Evolutionary conservation across 2,113 vertebrate species (phyloP), one percentile per base, ranked within the genome.

Genomic region (Micronycteris hirsuta): DNA sequence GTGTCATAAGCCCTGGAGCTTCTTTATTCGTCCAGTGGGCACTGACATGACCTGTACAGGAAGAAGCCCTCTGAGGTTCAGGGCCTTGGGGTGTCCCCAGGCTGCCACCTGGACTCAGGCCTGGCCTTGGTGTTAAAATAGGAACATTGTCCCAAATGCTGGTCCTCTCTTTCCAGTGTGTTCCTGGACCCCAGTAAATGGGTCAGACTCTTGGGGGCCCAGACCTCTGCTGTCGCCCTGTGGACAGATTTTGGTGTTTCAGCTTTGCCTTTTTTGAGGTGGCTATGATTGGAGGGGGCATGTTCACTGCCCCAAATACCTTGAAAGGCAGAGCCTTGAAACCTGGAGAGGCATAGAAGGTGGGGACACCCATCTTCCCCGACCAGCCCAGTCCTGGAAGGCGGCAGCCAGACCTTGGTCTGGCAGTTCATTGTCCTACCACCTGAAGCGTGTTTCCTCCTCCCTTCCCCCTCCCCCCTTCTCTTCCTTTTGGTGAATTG

Each of bases 341-440:
- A 26, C 28, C 49, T 7, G 33, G 56, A 19, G 5, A 12, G 33
- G 24, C 14, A 10, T 22, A 36, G 33, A 43, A 38, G 68, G 11
- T 41, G 6, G 7, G 63, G 2, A 22, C 0, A 2, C 38, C 52
- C 6, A 0, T 20, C 36, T 14, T 24, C 20, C 31, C 10, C 11
- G 73, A 7, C 26, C 14, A 0, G 33, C 11, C 33, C 0, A 0
- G 4, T 17, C 78, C 41, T 12, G 14, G 85, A 78, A n/a, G 0
- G 7, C 5, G 5, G 7, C 0, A 2, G 16, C 73, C 0, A 1
- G 26, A 47, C 14, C 20, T 8, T 0, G 13, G 68, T 14, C 7
- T 38, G 17, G 41, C 52, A 6, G 10, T 28, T 5, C 5, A 9
- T 31, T 13, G 2, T 74, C 4, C 10, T 20, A 10, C 28, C 0